Base-by-base conservation (phyloP, 2,113 vertebrate genomes). In the Nesogale talazaci region DNA sequence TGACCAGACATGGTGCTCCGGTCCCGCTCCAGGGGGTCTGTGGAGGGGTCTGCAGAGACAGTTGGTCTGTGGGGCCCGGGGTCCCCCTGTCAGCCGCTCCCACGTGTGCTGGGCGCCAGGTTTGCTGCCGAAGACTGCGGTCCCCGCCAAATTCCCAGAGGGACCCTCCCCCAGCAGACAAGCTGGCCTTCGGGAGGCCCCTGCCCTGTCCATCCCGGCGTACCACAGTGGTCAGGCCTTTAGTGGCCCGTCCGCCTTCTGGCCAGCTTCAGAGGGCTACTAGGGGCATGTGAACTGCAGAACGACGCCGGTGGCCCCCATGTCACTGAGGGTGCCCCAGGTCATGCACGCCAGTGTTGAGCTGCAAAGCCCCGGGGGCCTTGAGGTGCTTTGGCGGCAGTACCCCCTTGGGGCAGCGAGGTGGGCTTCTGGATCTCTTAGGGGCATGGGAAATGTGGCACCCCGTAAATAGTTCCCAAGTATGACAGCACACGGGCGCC, bases 291-390 rank as follows among this genome's bases (percentile, higher is more conserved):
- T 12, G 46, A 52, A 52, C 46, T 52, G 14, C 46, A 52, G 46
- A 52, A 52, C 46, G 46, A 52, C 10, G 46, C 46, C 46, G 46
- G 46, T 52, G 46, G 46, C 46, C 46, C 42, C 42, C 42, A 46
- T 46, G 5, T 46, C 42, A 10, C 42, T 10, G 10, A 46, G 42
- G 42, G 42, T 25, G 20, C 25, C 25, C n/a, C 81, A 0, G 46
- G 46, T 6, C 25, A 15, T 1, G 1, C 15, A 19, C 8, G 46
- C 14, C 42, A 0, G 3, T 8, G 20, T 42, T 23, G 27, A 56
- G 31, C 19, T 80, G 36, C 61, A 17, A 4, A 31, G 11, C 16
- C 38, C 22, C 57, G 0, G 11, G 5, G 40, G 25, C 22, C 22
- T 61, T 61, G 59, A 16, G 22, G 12, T 61, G 59, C 59, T 52